Evolutionary conservation across 2,888 invertebrate genomes (phyloP).

Genomic region (Flabesymbios commensalis): DNA sequence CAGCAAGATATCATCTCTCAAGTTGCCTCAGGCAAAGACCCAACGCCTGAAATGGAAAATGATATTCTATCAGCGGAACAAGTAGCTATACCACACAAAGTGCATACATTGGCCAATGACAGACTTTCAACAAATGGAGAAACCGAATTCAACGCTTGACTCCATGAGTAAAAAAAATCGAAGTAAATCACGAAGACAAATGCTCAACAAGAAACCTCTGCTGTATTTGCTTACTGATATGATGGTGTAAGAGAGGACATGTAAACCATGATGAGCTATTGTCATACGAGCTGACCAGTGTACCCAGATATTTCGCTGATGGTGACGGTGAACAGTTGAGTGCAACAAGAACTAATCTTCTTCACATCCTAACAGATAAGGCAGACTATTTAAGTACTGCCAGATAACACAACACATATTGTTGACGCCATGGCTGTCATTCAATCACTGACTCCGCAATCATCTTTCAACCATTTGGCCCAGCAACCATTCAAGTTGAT

Average conservation of each 20-base stretch:
- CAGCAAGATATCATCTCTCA: neutral
- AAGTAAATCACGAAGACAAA: neutral
- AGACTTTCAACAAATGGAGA: neutral
- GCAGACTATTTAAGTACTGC: neutral
- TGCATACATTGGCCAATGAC: neutral
- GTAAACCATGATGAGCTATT: neutral
- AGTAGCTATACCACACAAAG: neutral
- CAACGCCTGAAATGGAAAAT: neutral
- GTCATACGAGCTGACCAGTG: neutral
- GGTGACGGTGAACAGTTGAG: neutral
- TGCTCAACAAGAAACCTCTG: neutral
- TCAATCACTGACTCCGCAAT: neutral
- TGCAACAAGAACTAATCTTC: neutral
- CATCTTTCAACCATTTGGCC: neutral
- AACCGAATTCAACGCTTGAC: neutral
- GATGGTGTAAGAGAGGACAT: neutral
- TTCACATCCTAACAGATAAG: neutral
- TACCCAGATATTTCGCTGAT: neutral
- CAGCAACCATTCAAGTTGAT: neutral
- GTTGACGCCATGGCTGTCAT: neutral
- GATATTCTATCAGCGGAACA: neutral
- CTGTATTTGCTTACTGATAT: neutral
- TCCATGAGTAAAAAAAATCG: neutral
- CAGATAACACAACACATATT: neutral
- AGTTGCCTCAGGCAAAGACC: neutral